Evolutionary conservation across 2,113 vertebrate species (phyloP).

Genomic region (Sylvietta virens): DNA sequence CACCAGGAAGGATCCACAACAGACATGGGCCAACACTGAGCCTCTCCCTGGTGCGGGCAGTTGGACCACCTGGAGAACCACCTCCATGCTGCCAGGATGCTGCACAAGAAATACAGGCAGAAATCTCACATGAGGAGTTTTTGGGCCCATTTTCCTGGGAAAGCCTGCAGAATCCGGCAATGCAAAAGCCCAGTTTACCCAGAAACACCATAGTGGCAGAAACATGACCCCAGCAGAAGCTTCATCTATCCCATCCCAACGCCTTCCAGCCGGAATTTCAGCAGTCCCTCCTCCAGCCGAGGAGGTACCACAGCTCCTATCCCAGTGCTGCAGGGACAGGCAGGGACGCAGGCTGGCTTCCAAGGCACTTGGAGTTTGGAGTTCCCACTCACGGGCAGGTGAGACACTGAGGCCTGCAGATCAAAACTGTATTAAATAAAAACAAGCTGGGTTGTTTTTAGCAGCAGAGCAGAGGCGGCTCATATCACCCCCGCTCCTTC

Average conservation of each 20-base stretch:
- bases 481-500: slow-evolving; percentile 36
- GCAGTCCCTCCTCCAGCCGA: neutral
- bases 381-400: slow-evolving; percentile 19
- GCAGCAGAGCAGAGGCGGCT: slow-evolving; percentile 45
- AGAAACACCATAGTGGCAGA: neutral
- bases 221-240: neutral
- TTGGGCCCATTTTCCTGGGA: neutral
- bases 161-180: neutral
- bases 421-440: slow-evolving; percentile 40
- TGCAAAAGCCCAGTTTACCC: neutral
- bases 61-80: neutral
- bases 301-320: neutral
- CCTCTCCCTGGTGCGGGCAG: neutral
- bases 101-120: neutral
- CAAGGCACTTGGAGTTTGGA: neutral
- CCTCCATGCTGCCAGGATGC: neutral
- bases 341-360: neutral
- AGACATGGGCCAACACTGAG: neutral
- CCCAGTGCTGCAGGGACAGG: accelerated
- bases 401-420: slow-evolving; percentile 15
- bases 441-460: slow-evolving; percentile 31
- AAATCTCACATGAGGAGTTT: neutral
- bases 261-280: neutral
- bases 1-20: neutral
- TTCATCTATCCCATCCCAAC: neutral